Conservation (phyloP, 2,113 vertebrate genomes). For the Macquaria ambigua region DNA sequence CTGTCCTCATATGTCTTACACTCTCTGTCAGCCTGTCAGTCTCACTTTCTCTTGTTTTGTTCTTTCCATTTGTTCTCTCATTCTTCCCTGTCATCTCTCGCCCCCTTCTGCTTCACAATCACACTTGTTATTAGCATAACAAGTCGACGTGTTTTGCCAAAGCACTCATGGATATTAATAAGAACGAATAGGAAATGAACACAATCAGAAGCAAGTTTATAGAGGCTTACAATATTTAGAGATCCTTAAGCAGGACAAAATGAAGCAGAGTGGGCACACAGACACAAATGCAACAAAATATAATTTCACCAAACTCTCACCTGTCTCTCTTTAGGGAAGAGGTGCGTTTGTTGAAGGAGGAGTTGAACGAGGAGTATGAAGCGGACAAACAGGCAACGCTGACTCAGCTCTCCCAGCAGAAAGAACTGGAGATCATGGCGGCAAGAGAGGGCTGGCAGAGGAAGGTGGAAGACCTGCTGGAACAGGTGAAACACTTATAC, state of each 20-base stretch:
- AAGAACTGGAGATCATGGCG: conserved; percentile 93
- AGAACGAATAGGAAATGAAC: not conserved
- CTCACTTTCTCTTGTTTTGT: not conserved
- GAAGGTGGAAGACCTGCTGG: conserved; percentile 96
- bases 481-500: conserved; percentile 86
- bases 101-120: not conserved
- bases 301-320: not conserved
- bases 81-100: conserved; percentile 5
- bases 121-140: conserved; percentile 2
- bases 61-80: not conserved
- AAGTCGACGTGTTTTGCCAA: not conserved
- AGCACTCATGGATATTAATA: conserved; percentile 21
- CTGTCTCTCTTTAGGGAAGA: conserved; percentile 87
- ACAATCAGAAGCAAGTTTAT: not conserved
- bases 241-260: conserved; percentile 3
- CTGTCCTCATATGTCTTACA: not conserved
- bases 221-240: conserved; percentile 13
- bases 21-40: not conserved
- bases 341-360: conserved; percentile 91
- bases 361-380: conserved; percentile 92
- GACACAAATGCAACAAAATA: not conserved
- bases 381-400: conserved; percentile 92
- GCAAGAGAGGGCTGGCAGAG: conserved; percentile 95
- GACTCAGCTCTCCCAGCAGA: conserved; percentile 92
- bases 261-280: not conserved